These are phyloP conservation scores for Siphonodentalium dalli DNA, from an alignment of 2,888 invertebrate species.

Conservation along the genomic window DNA sequence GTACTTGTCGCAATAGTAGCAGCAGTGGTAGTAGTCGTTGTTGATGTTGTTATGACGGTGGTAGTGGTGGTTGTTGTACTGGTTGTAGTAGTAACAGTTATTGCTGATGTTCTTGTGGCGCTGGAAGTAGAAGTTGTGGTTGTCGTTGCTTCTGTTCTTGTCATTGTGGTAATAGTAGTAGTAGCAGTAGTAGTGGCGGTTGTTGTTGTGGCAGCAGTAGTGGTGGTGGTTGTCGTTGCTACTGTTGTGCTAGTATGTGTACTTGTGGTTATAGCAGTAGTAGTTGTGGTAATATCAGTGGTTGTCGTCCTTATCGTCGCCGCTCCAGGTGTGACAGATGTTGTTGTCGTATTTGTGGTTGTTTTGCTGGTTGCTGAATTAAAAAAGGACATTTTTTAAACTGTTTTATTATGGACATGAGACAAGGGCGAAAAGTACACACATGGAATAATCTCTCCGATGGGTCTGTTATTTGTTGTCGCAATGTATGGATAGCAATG, in stretches of 20 bases:
- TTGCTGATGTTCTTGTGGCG: slow-evolving; percentile 7
- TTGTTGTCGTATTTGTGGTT: too few species aligned
- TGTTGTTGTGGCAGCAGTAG: slow-evolving; percentile 14
- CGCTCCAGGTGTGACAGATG: too few species aligned
- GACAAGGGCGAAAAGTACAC: too few species aligned
- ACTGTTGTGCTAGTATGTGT: too few species aligned
- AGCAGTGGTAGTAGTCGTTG: slow-evolving; percentile 13
- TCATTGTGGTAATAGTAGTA: slow-evolving; percentile 8
- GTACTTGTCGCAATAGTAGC: slow-evolving; percentile 12
- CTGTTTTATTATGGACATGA: too few species aligned
- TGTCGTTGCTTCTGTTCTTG: slow-evolving; percentile 6
- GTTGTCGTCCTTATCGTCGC: too few species aligned
- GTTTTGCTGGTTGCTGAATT: too few species aligned
- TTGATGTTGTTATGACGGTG: slow-evolving; percentile 2
- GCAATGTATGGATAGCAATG: too few species aligned
- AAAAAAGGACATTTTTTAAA: too few species aligned
- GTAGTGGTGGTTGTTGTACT: slow-evolving; percentile 13
- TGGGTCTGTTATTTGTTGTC: too few species aligned
- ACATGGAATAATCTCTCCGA: too few species aligned
- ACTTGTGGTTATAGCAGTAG: slow-evolving; percentile 9
- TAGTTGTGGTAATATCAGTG: slow-evolving; percentile 9
- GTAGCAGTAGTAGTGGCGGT: slow-evolving; percentile 11
- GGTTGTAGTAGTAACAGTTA: slow-evolving; percentile 9
- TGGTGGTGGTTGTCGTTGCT: slow-evolving; percentile 10
- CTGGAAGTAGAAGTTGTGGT: slow-evolving; percentile 5